phyloP scores from a whole-genome alignment of 2,113 vertebrate species.

The Tyrannus savana region DNA sequence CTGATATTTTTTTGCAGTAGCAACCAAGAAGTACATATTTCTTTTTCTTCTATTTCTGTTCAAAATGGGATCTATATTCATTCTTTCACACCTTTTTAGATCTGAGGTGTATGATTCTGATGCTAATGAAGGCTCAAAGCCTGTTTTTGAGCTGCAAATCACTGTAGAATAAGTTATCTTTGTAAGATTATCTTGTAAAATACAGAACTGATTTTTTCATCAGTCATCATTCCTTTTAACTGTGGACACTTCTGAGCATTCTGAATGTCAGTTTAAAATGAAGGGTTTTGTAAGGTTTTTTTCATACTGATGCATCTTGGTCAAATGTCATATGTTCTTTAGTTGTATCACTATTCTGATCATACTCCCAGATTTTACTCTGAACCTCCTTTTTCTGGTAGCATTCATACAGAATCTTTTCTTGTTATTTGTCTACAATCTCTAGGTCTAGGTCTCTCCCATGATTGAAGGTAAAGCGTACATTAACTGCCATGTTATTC shows the following conservation, averaged over 20 bases:
- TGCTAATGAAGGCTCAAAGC: background rate
- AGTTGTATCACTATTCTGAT: background rate
- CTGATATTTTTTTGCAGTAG: background rate
- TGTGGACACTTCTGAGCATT: background rate
- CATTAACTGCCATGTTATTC: background rate
- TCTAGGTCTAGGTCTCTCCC: background rate
- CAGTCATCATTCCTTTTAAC: background rate
- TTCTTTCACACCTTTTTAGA: background rate
- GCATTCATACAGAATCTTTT: background rate
- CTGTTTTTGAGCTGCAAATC: background rate
- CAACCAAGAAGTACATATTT: background rate
- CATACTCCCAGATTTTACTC: background rate
- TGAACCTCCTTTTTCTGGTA: background rate
- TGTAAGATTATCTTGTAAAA: background rate
- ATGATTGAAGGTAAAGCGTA: background rate
- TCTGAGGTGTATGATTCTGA: background rate
- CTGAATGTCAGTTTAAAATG: background rate
- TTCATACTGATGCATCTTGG: background rate
- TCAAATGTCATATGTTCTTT: background rate
- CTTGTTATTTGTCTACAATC: rapidly evolving
- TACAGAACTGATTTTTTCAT: background rate
- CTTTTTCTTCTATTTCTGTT: background rate
- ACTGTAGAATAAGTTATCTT: background rate
- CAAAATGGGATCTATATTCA: background rate
- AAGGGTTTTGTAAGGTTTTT: background rate